Evolutionary conservation across 2,888 invertebrate genomes (phyloP).

Genomic region (Phyllotreta cruciferae): DNA sequence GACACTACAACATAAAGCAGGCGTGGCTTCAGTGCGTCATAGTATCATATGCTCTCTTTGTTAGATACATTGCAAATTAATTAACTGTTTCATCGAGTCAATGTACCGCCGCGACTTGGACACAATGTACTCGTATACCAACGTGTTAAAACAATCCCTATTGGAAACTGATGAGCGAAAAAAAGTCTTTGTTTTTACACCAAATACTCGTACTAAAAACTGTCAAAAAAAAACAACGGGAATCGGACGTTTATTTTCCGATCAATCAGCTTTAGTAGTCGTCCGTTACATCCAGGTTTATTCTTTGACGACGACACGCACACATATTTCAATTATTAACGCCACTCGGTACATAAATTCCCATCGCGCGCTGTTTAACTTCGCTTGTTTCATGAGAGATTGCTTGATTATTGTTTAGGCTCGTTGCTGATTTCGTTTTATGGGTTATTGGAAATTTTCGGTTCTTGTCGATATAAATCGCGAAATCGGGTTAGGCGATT

Average conservation of each 20-base stretch:
- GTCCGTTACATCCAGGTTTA: conserved; percentile 29
- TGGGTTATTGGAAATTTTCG: conserved; percentile 22
- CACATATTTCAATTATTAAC: conserved; percentile 48
- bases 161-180: too few species aligned
- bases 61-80: too few species aligned
- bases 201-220: too few species aligned
- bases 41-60: too few species aligned
- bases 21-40: too few species aligned
- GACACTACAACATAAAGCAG: too few species aligned
- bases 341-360: conserved; percentile 44
- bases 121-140: too few species aligned
- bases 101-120: too few species aligned
- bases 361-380: conserved; percentile 37
- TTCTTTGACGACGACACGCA: conserved; percentile 28
- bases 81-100: too few species aligned
- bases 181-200: too few species aligned
- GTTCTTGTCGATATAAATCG: conserved; percentile 8
- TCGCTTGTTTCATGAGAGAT: conserved; percentile 22
- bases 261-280: conserved; percentile 30
- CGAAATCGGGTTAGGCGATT: conserved; percentile 14
- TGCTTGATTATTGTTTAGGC: conserved; percentile 30
- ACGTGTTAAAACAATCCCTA: too few species aligned
- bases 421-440: conserved; percentile 26
- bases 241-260: conserved; percentile 25
- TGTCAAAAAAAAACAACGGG: too few species aligned